phyloP scores from a whole-genome alignment of 2,888 invertebrate genomes.

The Syritta pipiens region DNA sequence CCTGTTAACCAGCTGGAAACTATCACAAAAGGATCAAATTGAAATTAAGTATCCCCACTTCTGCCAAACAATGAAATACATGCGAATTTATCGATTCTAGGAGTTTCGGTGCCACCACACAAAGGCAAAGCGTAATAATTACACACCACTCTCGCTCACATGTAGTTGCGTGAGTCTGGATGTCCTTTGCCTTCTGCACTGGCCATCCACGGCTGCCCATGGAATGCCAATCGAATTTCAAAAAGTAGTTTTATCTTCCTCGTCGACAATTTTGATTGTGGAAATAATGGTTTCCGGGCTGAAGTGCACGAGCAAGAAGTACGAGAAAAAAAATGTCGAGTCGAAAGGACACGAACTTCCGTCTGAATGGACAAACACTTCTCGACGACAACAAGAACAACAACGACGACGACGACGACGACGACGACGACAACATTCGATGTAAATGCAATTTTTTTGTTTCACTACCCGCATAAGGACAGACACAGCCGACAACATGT shows the following conservation, averaged over 20 bases:
- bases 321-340: neutral
- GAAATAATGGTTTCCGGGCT: neutral
- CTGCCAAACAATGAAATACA: slow-evolving; percentile 37
- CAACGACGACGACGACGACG: too few species aligned
- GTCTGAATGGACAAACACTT: slow-evolving; percentile 24
- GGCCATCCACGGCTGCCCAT: slow-evolving; percentile 15
- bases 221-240: slow-evolving; percentile 62
- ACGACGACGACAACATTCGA: slow-evolving; percentile 35
- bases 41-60: slow-evolving; percentile 60
- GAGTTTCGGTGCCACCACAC: neutral
- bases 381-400: slow-evolving; percentile 38
- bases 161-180: neutral
- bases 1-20: slow-evolving; percentile 51
- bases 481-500: neutral
- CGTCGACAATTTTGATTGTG: slow-evolving; percentile 13
- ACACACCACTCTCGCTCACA: slow-evolving; percentile 3
- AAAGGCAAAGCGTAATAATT: slow-evolving; percentile 41
- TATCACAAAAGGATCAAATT: slow-evolving; percentile 68
- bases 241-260: slow-evolving; percentile 37
- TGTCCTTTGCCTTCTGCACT: neutral
- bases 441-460: slow-evolving; percentile 33
- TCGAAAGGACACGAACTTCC: slow-evolving; percentile 36
- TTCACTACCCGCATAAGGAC: neutral
- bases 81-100: slow-evolving; percentile 29
- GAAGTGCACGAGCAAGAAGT: slow-evolving; percentile 15